Conservation (phyloP, 2,888 invertebrate genomes). For the Drepanosiphum platanoidis region DNA sequence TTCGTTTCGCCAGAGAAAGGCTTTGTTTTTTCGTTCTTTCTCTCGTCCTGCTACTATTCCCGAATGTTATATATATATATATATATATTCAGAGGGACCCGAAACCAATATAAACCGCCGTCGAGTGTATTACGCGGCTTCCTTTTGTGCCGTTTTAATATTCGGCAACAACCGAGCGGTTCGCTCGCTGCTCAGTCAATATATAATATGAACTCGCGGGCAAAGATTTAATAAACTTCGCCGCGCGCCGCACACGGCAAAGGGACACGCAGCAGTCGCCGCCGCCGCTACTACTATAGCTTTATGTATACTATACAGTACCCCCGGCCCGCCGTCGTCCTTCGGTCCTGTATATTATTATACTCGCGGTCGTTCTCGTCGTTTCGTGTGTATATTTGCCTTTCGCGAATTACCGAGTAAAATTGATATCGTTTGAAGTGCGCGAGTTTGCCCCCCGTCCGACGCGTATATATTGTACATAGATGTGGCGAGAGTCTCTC, state of each 20-base stretch:
- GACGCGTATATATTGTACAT: background rate
- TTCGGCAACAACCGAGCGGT: constrained; percentile 40
- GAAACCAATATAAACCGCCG: constrained; percentile 55
- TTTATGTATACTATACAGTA: background rate
- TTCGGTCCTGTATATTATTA: background rate
- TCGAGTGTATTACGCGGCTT: constrained; percentile 48
- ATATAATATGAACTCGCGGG: too few relatives aligned
- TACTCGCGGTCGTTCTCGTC: constrained; percentile 7
- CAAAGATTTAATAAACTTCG: constrained; percentile 60
- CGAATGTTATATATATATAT: background rate
- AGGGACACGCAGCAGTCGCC: constrained; percentile 8
- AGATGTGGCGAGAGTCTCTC: background rate
- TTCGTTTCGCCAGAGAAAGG: background rate
- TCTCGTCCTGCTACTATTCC: background rate
- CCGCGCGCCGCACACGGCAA: constrained; percentile 18
- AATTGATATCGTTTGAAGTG: constrained; percentile 59
- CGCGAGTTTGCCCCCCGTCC: constrained; percentile 11
- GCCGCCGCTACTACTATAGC: background rate
- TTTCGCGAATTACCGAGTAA: constrained; percentile 55
- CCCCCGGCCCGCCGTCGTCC: background rate
- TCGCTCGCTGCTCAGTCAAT: constrained; percentile 51
- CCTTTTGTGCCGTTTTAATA: constrained; percentile 60
- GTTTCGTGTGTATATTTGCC: constrained; percentile 40
- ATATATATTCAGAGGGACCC: constrained; percentile 15
- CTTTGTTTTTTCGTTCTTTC: background rate